A percentile compares a stretch with the other conserved stretches of the same genome.
Conservation (phyloP, 2,797 vertebrate species). For the Coccyzus lansbergi region DNA sequence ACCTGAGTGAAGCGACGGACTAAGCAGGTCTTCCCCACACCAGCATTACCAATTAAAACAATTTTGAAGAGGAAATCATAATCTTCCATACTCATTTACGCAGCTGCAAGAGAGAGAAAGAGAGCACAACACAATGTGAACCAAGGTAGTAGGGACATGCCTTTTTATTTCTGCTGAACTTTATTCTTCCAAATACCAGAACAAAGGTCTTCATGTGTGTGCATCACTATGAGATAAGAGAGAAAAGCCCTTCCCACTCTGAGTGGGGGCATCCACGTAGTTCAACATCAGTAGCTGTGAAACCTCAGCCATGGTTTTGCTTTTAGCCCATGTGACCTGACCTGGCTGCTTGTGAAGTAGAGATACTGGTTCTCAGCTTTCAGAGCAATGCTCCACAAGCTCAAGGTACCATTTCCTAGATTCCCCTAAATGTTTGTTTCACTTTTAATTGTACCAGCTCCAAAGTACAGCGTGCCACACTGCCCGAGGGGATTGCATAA, state of each 20-base stretch:
- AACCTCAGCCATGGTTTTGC: rapidly evolving
- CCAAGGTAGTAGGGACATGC: background rate
- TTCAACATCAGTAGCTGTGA: background rate
- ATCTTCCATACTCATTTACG: slow-evolving; percentile 98
- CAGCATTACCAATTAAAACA: slow-evolving; percentile 98
- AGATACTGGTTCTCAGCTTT: background rate
- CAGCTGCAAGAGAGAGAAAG: slow-evolving; percentile 78
- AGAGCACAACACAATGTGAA: background rate
- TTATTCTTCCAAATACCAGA: slow-evolving; percentile 68
- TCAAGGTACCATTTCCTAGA: background rate
- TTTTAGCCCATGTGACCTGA: rapidly evolving
- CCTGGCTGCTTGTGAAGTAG: background rate
- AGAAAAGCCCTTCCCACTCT: background rate
- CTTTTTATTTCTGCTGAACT: slow-evolving; percentile 46
- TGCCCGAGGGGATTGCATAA: rapidly evolving
- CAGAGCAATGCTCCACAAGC: background rate
- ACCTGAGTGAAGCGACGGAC: slow-evolving; percentile 99
- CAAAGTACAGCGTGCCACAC: background rate
- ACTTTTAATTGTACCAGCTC: background rate
- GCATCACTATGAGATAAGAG: background rate
- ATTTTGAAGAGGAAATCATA: slow-evolving; percentile 99
- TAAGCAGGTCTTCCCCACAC: slow-evolving; percentile 98
- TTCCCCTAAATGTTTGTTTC: background rate
- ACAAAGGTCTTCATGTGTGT: slow-evolving; percentile 26
- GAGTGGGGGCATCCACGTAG: background rate